Conservation (phyloP, 1,140 invertebrate species). For the Penaeus indicus region DNA sequence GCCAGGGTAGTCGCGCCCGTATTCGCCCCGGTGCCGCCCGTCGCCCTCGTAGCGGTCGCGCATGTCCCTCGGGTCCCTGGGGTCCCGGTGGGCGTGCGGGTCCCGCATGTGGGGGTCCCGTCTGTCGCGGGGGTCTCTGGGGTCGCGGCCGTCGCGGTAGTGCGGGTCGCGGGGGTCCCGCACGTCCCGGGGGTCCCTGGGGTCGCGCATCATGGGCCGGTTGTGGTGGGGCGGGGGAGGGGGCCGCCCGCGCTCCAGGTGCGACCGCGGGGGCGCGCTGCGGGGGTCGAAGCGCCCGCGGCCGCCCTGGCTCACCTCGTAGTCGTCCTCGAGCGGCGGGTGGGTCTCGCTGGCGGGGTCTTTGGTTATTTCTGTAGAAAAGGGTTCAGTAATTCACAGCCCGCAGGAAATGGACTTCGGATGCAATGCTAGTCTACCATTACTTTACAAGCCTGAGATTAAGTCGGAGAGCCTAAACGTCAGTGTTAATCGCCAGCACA, state of each 20-base stretch:
- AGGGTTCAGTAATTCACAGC: background rate
- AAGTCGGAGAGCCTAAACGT: no score
- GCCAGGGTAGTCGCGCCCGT: slow-evolving; percentile 55
- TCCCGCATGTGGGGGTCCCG: slow-evolving; percentile 47
- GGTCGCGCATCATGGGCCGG: slow-evolving; percentile 68
- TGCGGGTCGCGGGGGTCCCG: slow-evolving; percentile 46
- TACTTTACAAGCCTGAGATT: no score
- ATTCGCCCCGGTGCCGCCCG: slow-evolving; percentile 68
- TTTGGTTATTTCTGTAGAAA: slow-evolving; percentile 85
- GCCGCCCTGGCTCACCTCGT: slow-evolving; percentile 69
- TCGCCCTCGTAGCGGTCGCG: slow-evolving; percentile 43
- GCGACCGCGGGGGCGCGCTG: slow-evolving; percentile 72
- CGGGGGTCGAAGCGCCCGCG: slow-evolving; percentile 70
- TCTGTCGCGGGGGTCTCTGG: slow-evolving; percentile 40
- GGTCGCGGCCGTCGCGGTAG: slow-evolving; percentile 44
- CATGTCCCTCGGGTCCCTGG: slow-evolving; percentile 33
- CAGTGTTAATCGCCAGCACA: no score
- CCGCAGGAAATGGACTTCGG: background rate
- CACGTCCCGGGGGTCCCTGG: slow-evolving; percentile 68
- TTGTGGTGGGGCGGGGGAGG: slow-evolving; percentile 62
- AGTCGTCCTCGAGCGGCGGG: slow-evolving; percentile 71
- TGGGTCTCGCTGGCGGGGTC: slow-evolving; percentile 74
- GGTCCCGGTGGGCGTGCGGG: background rate
- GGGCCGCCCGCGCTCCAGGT: slow-evolving; percentile 67
- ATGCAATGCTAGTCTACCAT: no score